Percentiles rank a stretch among this genome's conserved stretches.
Conservation (phyloP, 1,140 invertebrate species). For the Microvelia longipes region DNA sequence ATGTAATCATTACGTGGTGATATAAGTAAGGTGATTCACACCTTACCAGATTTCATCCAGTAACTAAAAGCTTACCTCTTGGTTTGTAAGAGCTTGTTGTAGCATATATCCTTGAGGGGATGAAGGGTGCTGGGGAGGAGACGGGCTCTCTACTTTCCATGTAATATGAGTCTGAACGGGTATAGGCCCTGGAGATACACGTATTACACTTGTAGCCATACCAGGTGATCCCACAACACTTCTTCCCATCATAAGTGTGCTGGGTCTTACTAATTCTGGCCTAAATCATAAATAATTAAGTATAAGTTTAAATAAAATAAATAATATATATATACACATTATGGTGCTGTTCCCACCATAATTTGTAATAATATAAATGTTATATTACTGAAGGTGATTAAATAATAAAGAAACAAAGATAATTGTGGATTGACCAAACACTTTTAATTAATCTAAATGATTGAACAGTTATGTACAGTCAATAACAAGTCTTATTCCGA, state of each 20-base stretch:
- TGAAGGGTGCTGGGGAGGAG: slow-evolving; percentile 22
- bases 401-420: too few species aligned
- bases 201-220: slow-evolving; percentile 53
- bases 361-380: background rate
- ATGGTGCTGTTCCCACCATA: background rate
- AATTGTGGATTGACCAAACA: too few species aligned
- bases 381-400: background rate
- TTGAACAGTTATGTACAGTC: too few species aligned
- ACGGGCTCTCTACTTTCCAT: slow-evolving; percentile 31
- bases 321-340: background rate
- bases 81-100: slow-evolving; percentile 29
- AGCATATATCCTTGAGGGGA: slow-evolving; percentile 25
- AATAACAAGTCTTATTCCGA: too few species aligned
- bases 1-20: too few species aligned
- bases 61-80: background rate
- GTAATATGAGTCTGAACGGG: slow-evolving; percentile 23
- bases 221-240: slow-evolving; percentile 13
- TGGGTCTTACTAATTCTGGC: slow-evolving; percentile 40
- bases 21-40: too few species aligned
- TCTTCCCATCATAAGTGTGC: slow-evolving; percentile 24
- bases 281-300: slow-evolving; percentile 20
- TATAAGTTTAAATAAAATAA: background rate
- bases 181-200: slow-evolving; percentile 54
- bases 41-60: too few species aligned
- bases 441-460: too few species aligned